Evolutionary conservation across 2,888 invertebrate genomes (phyloP).

Genomic region (Nasonovia ribisnigri): DNA sequence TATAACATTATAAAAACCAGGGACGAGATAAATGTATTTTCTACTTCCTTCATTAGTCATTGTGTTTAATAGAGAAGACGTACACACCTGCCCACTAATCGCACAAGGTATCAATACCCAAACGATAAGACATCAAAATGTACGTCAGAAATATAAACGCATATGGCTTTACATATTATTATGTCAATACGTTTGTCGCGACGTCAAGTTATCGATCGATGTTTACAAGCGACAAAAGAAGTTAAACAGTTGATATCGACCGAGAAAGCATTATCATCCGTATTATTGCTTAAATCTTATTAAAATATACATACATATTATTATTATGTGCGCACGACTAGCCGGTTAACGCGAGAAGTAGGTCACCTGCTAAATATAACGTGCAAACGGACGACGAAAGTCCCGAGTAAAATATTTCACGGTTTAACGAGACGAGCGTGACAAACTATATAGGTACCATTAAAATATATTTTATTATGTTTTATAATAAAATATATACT

Average conservation of each 20-base stretch:
- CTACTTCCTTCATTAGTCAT: neutral
- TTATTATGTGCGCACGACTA: neutral
- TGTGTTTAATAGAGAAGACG: neutral
- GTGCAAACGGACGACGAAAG: neutral
- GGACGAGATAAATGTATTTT: neutral
- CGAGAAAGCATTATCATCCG: neutral
- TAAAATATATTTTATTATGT: neutral
- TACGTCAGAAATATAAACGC: neutral
- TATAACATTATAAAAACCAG: constrained; percentile 5
- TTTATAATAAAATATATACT: neutral
- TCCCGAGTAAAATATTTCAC: neutral
- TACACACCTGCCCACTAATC: neutral
- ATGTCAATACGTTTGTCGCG: neutral
- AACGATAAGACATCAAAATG: neutral
- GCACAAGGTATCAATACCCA: neutral
- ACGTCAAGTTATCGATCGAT: neutral
- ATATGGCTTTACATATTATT: neutral
- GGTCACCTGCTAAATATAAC: neutral
- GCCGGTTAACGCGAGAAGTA: neutral
- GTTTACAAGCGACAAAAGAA: neutral
- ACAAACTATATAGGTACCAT: neutral
- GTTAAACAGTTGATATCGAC: too few relatives aligned
- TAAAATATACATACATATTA: neutral
- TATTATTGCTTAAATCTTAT: neutral
- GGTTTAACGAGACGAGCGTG: neutral